Evolutionary conservation across 1,140 invertebrate genomes (phyloP).

Genomic region (Tetragnatha versicolor): DNA sequence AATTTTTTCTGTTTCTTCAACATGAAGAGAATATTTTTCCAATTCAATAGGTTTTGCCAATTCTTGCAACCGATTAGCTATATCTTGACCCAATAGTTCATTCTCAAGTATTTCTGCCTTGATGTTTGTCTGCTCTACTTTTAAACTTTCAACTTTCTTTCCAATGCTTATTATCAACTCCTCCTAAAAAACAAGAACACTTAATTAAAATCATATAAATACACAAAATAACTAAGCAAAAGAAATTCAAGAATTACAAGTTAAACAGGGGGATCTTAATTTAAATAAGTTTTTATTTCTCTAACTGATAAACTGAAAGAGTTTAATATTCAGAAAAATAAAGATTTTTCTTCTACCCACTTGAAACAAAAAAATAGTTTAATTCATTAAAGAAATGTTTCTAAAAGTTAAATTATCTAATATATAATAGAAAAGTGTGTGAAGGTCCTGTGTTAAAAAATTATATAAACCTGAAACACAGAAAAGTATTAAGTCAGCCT

Average conservation of each 20-base stretch:
- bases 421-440: background rate
- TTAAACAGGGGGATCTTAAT: background rate
- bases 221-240: background rate
- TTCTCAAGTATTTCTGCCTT: conserved; percentile 78
- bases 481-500: background rate
- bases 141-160: conserved; percentile 79
- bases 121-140: conserved; percentile 76
- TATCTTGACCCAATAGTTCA: conserved; percentile 76
- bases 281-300: no score
- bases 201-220: no score
- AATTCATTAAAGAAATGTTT: background rate
- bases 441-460: background rate
- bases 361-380: background rate
- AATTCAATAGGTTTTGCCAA: conserved; percentile 76
- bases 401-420: no score
- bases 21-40: conserved; percentile 84
- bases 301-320: background rate
- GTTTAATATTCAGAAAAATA: background rate
- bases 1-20: conserved; percentile 88
- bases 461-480: background rate
- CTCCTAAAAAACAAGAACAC: conserved; percentile 69
- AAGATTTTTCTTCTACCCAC: background rate
- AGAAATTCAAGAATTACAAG: background rate
- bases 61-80: conserved; percentile 71
- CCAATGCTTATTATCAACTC: conserved; percentile 79